Evolutionary conservation across 2,113 vertebrate species (phyloP).

Genomic region (Rhodinocichla rosea): DNA sequence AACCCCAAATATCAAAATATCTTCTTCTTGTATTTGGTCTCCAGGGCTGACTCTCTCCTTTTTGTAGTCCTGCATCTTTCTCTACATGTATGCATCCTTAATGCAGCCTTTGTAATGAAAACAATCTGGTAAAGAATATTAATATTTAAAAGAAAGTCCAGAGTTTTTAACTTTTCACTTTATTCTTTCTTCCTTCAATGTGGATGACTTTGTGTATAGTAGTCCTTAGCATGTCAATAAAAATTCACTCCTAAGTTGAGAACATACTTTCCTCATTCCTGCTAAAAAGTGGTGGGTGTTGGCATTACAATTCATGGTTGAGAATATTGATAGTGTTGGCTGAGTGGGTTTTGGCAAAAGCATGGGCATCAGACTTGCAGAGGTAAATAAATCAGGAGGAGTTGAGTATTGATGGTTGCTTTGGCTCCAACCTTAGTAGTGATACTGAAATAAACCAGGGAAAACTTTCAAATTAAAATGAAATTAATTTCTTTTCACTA

Average conservation of each 20-base stretch:
- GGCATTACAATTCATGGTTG: neutral
- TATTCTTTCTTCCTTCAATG: neutral
- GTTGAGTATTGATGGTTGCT: neutral
- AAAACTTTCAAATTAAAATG: neutral
- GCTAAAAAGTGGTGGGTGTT: neutral
- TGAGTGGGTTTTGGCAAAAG: neutral
- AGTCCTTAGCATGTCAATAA: neutral
- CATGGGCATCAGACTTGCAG: neutral
- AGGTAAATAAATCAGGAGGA: neutral
- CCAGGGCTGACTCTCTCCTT: neutral
- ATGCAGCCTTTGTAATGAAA: neutral
- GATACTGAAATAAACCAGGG: neutral
- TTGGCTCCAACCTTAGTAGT: neutral
- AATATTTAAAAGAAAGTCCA: neutral
- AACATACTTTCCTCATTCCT: neutral
- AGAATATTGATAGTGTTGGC: neutral
- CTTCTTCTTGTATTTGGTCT: neutral
- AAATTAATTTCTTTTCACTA: neutral
- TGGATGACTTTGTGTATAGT: neutral
- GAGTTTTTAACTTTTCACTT: neutral
- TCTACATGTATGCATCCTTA: neutral
- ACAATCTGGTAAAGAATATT: neutral
- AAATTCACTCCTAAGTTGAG: neutral
- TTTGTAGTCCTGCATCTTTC: neutral
- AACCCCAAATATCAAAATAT: neutral